These are phyloP conservation scores for Cabera pusaria DNA, from an alignment of 2,888 invertebrate species.

Conservation along the genomic window DNA sequence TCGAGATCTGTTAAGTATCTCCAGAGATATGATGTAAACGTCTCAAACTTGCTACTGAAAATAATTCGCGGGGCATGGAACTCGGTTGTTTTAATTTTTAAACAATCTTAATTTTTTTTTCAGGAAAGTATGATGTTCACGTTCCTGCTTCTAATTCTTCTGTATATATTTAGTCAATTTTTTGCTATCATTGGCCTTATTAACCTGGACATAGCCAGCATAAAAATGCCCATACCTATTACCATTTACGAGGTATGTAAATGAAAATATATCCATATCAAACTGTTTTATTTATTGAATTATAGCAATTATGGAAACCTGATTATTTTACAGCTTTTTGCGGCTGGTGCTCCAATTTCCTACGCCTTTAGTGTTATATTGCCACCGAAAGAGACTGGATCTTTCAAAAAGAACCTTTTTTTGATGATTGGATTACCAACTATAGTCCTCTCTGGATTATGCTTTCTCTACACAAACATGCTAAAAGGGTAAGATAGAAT, in stretches of 20 bases:
- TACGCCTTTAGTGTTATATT: conserved; percentile 66
- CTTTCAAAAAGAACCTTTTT: conserved; percentile 59
- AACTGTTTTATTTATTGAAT: no score
- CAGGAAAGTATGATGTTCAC: conserved; percentile 80
- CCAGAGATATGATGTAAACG: no score
- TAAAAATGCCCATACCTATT: conserved; percentile 71
- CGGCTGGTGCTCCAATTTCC: conserved; percentile 73
- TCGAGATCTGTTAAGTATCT: no score
- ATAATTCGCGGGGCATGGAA: no score
- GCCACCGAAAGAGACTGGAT: conserved; percentile 57
- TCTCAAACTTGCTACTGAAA: no score
- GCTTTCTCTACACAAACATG: conserved; percentile 75
- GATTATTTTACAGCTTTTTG: conserved; percentile 62
- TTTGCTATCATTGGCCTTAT: conserved; percentile 75
- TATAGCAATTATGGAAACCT: no score
- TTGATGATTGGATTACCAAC: conserved; percentile 65
- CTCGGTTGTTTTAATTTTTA: conserved; percentile 7
- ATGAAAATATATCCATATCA: no score
- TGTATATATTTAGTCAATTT: conserved; percentile 75
- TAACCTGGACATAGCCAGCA: conserved; percentile 71
- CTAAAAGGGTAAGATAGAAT: conserved; percentile 73
- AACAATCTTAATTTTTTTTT: conserved; percentile 36
- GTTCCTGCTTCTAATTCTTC: conserved; percentile 63
- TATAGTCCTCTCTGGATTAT: conserved; percentile 59
- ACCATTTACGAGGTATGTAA: conserved; percentile 70